Evolutionary conservation across 2,888 invertebrate species (phyloP).

Genomic region (Drosophila anomalata): DNA sequence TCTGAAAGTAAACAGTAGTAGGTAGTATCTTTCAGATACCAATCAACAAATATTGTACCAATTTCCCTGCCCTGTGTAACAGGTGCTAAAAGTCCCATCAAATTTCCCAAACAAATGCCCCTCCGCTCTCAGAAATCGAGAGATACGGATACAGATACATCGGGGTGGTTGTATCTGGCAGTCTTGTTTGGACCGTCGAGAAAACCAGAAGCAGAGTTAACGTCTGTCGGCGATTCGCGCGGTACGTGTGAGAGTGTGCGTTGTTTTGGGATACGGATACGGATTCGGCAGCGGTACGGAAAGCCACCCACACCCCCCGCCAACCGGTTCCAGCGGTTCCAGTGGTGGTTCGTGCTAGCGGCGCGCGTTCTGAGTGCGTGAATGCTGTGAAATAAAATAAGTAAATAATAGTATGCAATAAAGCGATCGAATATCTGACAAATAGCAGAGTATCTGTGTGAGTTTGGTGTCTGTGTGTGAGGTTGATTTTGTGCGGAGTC

Average conservation of each 20-base stretch:
- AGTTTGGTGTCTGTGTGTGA: conserved; percentile 50
- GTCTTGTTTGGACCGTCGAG: conserved; percentile 65
- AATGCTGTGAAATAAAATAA: conserved; percentile 22
- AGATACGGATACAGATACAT: conserved; percentile 14
- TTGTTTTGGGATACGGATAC: conserved; percentile 55
- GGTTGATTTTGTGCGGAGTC: conserved; percentile 63
- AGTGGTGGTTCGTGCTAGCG: conserved; percentile 57
- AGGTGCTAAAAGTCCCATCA: conserved; percentile 36
- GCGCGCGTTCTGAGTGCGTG: conserved; percentile 22
- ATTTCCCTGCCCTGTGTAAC: conserved; percentile 8
- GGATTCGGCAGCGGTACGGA: conserved; percentile 49
- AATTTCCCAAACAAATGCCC: conserved; percentile 40
- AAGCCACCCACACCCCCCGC: conserved; percentile 67
- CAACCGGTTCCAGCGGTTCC: conserved; percentile 70
- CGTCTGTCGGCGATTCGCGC: conserved; percentile 46
- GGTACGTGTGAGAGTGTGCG: conserved; percentile 47
- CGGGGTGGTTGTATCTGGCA: conserved; percentile 18
- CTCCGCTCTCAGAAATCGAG: conserved; percentile 6
- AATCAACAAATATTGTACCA: too few species aligned
- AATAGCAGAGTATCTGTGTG: conserved; percentile 52
- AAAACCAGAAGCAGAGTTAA: conserved; percentile 55
- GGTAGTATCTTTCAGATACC: too few species aligned
- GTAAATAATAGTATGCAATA: conserved; percentile 60
- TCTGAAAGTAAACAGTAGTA: too few species aligned
- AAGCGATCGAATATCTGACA: conserved; percentile 40